A percentile compares a stretch with the other conserved stretches of the same genome.
These are phyloP conservation scores for Darevskia nairensis DNA, from an alignment of 2,797 vertebrate species.

Conservation along the genomic window DNA sequence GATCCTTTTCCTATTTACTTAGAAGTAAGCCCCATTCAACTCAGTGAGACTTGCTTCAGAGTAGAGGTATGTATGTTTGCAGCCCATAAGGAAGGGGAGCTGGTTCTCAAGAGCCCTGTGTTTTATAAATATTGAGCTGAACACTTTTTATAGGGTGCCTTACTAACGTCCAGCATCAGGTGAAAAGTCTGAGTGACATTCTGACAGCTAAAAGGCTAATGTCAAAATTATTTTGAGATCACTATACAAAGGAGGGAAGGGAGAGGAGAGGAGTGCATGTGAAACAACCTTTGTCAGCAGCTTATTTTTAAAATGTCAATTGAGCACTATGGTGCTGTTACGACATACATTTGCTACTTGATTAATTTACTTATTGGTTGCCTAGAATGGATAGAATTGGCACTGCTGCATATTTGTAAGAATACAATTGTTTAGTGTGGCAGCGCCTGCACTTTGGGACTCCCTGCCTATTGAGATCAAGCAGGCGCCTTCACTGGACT, in stretches of 20 bases:
- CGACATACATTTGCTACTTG: background rate
- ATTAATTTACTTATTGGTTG: background rate
- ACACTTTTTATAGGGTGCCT: background rate
- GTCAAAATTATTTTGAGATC: background rate
- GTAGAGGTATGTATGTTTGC: background rate
- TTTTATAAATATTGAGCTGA: background rate
- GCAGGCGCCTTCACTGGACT: no score
- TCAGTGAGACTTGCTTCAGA: background rate
- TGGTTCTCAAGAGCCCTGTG: background rate
- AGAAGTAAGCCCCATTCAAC: background rate
- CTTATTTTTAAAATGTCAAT: background rate
- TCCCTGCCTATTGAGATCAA: no score
- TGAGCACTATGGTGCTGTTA: no score
- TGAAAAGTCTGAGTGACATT: background rate
- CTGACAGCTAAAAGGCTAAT: background rate
- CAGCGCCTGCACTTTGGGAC: no score
- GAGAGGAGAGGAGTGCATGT: no score
- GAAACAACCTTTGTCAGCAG: background rate
- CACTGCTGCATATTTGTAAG: no score
- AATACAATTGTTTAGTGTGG: no score
- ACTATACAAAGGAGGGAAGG: background rate
- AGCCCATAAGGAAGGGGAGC: background rate
- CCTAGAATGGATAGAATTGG: background rate
- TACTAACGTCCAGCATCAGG: background rate
- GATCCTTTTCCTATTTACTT: background rate